Base-by-base conservation (phyloP, 2,113 vertebrate species). In the Cettia cetti region DNA sequence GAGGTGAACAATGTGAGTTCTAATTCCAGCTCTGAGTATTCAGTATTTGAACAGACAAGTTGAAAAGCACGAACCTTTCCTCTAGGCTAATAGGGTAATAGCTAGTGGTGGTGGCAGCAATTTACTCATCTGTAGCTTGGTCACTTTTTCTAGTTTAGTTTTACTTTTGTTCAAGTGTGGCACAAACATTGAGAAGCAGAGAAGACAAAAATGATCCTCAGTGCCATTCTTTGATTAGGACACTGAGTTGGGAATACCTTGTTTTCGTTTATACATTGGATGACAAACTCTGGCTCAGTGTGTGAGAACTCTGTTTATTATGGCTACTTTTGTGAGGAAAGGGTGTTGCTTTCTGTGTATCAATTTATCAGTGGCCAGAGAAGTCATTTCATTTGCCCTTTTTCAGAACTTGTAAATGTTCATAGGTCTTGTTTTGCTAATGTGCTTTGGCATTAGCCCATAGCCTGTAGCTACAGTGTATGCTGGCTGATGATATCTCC, bases 401-500 rank as follows among this genome's bases (percentile, higher is more conserved):
- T 52, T 68, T 72, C 27, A 53, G 22, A 28, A 74, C 45, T 84
- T 42, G 45, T 80, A 37, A 37, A 7, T 50, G 9, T 84, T 69
- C 0, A 1, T 35, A 27, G n/a, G 20, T 74, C 59, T 56, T 84
- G 31, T 61, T 78, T 79, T 59, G 26, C 15, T 50, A 28, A 17
- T 6, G 23, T 10, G 7, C 49, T 80, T 89, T 60, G 39, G 22
- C 6, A 11, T 77, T 60, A 26, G 13, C 28, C 17, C 31, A 4
- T 30, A 15, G 44, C 7, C 30, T 86, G 7, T 11, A 68, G 59
- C 28, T 89, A 8, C 26, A 27, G 5, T 35, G 31, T 27, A 10
- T 0, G 2, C 13, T 44, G 76, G 33, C 4, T 5, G 20, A 10
- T 78, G 26, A 3, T 0, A 23, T 49, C 31, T 75, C 14, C 21